These are phyloP conservation scores for Chrysopa pallens DNA, from an alignment of 1,140 invertebrate species.

Conservation along the genomic window DNA sequence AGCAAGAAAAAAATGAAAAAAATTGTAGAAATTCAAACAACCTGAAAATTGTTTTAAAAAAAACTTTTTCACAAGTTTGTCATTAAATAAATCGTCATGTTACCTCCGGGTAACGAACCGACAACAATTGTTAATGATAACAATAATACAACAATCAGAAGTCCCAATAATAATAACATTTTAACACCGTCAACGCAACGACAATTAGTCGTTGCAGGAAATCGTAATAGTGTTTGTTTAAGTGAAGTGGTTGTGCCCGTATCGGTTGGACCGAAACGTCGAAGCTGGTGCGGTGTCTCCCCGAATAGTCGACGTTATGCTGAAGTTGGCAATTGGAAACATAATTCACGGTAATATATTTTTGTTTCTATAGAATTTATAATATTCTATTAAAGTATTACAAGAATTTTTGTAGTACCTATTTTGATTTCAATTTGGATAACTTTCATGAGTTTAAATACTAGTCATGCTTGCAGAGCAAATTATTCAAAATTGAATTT, in stretches of 20 bases:
- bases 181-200: no score
- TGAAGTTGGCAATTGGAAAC: neutral
- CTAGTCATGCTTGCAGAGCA: no score
- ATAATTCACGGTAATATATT: neutral
- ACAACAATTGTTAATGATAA: neutral
- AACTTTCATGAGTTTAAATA: no score
- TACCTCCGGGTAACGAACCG: neutral
- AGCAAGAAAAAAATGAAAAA: no score
- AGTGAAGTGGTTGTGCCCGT: neutral
- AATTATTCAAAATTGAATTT: no score
- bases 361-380: no score
- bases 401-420: no score
- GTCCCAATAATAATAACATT: neutral
- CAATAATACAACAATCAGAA: neutral
- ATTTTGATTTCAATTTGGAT: no score
- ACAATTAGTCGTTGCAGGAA: neutral
- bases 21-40: no score
- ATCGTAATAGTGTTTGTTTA: neutral
- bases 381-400: no score
- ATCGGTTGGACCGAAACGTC: neutral
- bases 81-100: neutral
- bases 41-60: no score
- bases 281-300: neutral
- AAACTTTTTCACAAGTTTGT: no score
- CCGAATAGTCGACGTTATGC: neutral